phyloP scores from a whole-genome alignment of 2,797 vertebrate genomes.

The Peromyscus eremicus region DNA sequence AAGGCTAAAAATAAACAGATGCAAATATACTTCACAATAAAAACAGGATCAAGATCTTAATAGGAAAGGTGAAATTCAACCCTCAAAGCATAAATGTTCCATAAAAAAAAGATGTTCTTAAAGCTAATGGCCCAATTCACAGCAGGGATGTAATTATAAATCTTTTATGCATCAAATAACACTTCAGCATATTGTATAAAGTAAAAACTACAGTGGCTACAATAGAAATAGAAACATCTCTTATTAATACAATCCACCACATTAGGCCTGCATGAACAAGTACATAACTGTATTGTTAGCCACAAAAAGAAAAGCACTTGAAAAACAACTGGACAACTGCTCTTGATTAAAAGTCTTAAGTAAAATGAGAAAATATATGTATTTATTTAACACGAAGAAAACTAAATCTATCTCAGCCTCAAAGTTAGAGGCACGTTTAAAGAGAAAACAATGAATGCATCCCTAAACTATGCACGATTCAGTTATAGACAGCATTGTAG shows the following conservation, averaged over 20 bases:
- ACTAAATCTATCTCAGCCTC: slow-evolving; percentile 15
- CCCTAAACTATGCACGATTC: neutral
- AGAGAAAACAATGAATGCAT: neutral
- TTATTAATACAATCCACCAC: neutral
- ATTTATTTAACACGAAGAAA: slow-evolving; percentile 23
- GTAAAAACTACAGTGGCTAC: neutral
- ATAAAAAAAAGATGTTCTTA: slow-evolving; percentile 29
- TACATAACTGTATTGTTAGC: neutral
- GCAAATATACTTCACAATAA: neutral
- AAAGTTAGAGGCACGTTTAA: slow-evolving; percentile 13
- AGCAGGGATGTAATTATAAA: slow-evolving; percentile 37
- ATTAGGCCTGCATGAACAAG: slow-evolving; percentile 1
- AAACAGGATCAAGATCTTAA: slow-evolving; percentile 38
- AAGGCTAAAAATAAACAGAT: slow-evolving; percentile 47
- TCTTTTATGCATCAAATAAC: slow-evolving; percentile 53
- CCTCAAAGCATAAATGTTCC: slow-evolving; percentile 6
- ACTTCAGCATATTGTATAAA: slow-evolving; percentile 2
- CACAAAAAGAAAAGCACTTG: neutral
- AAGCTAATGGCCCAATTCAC: slow-evolving; percentile 15
- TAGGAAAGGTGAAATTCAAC: slow-evolving; percentile 31
- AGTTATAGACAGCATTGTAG: neutral
- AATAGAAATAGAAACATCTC: slow-evolving; percentile 25
- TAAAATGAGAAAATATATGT: slow-evolving; percentile 35
- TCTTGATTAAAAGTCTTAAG: slow-evolving; percentile 42
- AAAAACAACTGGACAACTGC: slow-evolving; percentile 13